Base-by-base conservation (phyloP, 1,140 invertebrate genomes). In the Sminthurides bifidus region DNA sequence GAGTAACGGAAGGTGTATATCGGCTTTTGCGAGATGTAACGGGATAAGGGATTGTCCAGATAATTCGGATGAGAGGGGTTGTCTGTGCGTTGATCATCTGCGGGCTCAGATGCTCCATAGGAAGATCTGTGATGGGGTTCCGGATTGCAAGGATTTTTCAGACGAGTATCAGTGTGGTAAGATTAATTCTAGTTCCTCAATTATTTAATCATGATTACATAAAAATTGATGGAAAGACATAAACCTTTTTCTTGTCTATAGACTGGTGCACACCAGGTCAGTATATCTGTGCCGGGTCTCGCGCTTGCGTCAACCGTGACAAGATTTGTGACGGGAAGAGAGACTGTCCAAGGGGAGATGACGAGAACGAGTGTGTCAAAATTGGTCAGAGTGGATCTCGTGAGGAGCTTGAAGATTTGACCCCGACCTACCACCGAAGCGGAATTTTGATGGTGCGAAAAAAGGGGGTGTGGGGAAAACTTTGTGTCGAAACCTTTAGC, bases 281-380 rank as follows among this genome's bases (percentile, higher is more conserved):
- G 66, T 84, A 83, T 61, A 80, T 87, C 6, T 87, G 85, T 66
- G 76, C 80, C 0, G 83, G 81, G 65, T 81, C 79, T 10, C 75
- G 77, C 56, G 73, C 76, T 49, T 88, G 85, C 67, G 61, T 72
- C 23, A 37, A 66, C 15, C 54, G 56, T 35, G 52, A 53, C 0
- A 58, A 66, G 46, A 63, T 72, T 24, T 77, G 76, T 68, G 74
- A 78, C 65, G 69, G 71, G 10, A 30, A 46, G 15, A 33, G 53
- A 21, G 83, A 92, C 66, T 92, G 88, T 72, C 83, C 81, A 0
- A 74, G 79, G 50, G 83, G 81, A 1, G 86, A 88, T 67, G 88
- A 92, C 69, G 88, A 91, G 69, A 77, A 77, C 38, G 79, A 81
- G 53, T 87, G 84, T 64, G 79, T 74, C 17, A 70, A 69, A 44